Percentiles rank a stretch among this genome's conserved stretches.
These are phyloP conservation scores for Xiphophorus birchmanni DNA, from an alignment of 2,797 vertebrate species.

Conservation along the genomic window DNA sequence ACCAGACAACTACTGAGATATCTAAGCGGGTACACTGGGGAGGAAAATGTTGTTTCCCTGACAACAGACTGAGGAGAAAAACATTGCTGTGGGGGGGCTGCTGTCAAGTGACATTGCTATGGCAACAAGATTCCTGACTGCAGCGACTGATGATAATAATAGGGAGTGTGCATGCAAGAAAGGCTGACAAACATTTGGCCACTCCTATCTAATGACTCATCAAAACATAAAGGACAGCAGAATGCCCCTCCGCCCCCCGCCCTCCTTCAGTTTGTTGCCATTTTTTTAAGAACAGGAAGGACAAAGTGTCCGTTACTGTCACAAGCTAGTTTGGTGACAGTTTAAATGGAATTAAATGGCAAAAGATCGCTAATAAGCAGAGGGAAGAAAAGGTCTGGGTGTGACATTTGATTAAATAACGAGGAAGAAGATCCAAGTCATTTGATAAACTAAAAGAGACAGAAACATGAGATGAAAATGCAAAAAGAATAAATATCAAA, in stretches of 20 bases:
- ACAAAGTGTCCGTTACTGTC: constrained; percentile 7
- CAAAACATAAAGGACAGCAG: constrained; percentile 20
- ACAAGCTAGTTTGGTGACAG: constrained; percentile 14
- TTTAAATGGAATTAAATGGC: constrained; percentile 9
- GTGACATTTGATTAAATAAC: not conserved
- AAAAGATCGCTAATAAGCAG: not conserved
- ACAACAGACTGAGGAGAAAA: constrained; percentile 52
- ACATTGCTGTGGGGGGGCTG: constrained; percentile 3
- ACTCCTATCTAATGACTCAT: constrained; percentile 43
- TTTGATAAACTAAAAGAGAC: not conserved
- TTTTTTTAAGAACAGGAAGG: constrained; percentile 19
- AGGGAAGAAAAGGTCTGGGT: constrained; percentile 1
- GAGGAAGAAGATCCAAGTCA: not conserved
- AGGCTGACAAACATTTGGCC: constrained; percentile 20
- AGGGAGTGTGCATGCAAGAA: constrained; percentile 16
- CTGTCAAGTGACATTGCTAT: constrained; percentile 61
- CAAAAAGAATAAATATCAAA: not conserved
- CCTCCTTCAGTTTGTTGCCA: not conserved
- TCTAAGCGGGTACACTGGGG: constrained; percentile 38
- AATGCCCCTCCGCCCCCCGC: not conserved
- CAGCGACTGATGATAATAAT: constrained; percentile 34
- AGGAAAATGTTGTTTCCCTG: constrained; percentile 54
- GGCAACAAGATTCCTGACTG: constrained; percentile 42
- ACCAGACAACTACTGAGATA: constrained; percentile 42
- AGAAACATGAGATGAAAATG: not conserved